A percentile compares a stretch with the other conserved stretches of the same genome.
These are phyloP conservation scores for Tympanuchus pallidicinctus DNA, from an alignment of 2,113 vertebrate species.

Conservation along the genomic window DNA sequence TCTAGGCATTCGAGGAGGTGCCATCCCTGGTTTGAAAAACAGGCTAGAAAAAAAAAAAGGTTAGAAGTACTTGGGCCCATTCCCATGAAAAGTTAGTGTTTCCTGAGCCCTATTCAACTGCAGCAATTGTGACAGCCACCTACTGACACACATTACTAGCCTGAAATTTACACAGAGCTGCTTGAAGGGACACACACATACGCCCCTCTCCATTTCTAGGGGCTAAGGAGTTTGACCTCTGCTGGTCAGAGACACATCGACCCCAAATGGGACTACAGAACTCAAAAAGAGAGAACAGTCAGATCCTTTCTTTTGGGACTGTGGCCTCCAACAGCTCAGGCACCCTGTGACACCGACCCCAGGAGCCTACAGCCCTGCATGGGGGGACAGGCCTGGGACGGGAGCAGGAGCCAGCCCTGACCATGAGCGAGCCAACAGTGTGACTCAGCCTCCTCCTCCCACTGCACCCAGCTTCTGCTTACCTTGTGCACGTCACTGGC, in stretches of 20 bases:
- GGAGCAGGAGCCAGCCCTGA: not conserved
- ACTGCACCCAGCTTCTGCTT: not conserved
- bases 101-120: fast-evolving
- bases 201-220: fast-evolving
- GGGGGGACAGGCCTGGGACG: not conserved
- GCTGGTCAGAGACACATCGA: not conserved
- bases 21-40: fast-evolving
- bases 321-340: fast-evolving
- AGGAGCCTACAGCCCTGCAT: fast-evolving
- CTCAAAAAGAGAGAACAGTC: not conserved
- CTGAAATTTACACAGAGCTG: fast-evolving
- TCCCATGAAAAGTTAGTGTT: fast-evolving
- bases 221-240: not conserved
- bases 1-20: fast-evolving
- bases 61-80: fast-evolving
- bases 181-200: fast-evolving
- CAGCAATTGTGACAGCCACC: fast-evolving
- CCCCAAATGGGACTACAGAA: not conserved
- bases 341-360: fast-evolving
- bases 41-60: not conserved
- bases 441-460: not conserved
- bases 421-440: not conserved
- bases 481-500: not conserved
- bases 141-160: fast-evolving
- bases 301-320: not conserved